These are phyloP conservation scores for Habrosyne pyritoides DNA, from an alignment of 2,888 invertebrate species.

Conservation along the genomic window DNA sequence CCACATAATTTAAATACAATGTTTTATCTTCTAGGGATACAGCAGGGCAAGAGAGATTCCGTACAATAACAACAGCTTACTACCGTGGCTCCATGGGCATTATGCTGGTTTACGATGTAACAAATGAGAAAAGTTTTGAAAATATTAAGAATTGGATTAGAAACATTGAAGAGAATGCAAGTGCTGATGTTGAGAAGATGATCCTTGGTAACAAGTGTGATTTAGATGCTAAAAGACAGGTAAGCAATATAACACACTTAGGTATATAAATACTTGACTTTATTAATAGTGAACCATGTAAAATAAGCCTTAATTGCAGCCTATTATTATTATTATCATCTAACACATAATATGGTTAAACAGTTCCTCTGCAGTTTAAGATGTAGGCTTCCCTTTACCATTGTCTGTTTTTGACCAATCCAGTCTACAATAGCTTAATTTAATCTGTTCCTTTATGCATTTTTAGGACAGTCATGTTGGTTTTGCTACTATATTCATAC, in stretches of 20 bases:
- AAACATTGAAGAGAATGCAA: conserved; percentile 99
- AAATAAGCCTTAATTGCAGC: too few species aligned
- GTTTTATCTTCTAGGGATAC: conserved; percentile 91
- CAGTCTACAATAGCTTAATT: too few species aligned
- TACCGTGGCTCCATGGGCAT: conserved; percentile 99
- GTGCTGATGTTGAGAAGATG: conserved; percentile 99
- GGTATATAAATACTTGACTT: too few species aligned
- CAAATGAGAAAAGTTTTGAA: conserved; percentile 99
- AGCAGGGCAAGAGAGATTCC: conserved; percentile 99
- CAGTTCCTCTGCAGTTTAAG: too few species aligned
- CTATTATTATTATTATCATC: too few species aligned
- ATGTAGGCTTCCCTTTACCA: too few species aligned
- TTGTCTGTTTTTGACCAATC: too few species aligned
- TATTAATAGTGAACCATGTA: too few species aligned
- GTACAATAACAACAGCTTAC: conserved; percentile 99
- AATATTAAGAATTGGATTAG: conserved; percentile 99
- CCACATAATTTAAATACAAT: neutral
- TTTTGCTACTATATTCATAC: too few species aligned
- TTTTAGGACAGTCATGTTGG: too few species aligned
- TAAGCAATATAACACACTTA: conserved; percentile 44
- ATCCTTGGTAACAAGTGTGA: conserved; percentile 99
- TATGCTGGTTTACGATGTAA: conserved; percentile 99
- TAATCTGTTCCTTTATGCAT: too few species aligned
- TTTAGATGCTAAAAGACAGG: conserved; percentile 96
- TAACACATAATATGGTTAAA: too few species aligned